Evolutionary conservation across 2,113 vertebrate genomes (phyloP), one percentile per base, ranked within the genome.

Genomic region (Pelusios castaneus): DNA sequence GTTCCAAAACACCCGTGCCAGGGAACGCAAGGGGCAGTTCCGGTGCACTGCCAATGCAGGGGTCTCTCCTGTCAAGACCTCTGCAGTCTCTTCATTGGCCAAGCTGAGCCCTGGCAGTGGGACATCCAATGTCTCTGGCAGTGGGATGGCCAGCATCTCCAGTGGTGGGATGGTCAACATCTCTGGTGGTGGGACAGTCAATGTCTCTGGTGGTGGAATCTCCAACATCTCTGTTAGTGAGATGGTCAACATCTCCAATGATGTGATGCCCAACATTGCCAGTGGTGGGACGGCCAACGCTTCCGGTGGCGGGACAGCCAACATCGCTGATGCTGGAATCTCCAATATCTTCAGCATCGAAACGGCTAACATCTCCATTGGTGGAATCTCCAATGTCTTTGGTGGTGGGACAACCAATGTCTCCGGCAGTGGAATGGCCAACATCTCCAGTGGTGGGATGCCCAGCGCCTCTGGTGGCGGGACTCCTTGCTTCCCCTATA

Each of bases 1-100:
- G 99, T 99, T 99, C 96, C 99, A 99, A 97, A 99, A 99, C 88
- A 99, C 99, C 97, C 98, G 99, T 83, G 99, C 99, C 17, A 98
- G 99, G 29, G 99, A 99, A 80, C 98, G 99, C 31, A 99, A 99
- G 95, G 99, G 99, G 14, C 99, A 99, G 87, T 99, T 99, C 70
- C 97, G 99, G 52, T 98, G 98, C 97, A 88, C 98, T 96, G 77
- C 97, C 14, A 91, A 89, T 4, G 95, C 98, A 92, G 76, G 98
- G 97, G 98, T 94, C 97, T 98, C 82, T 90, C 98, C 93, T 97
- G 98, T 55, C 75, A 97, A 97, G 82, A 80, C 93, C n/a, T 87
- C 73, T 95, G 97, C 97, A 82, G 92, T 79, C 19, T 91, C 95
- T 58, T 91, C 51, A 51, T 98, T 98, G 82, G 98, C 98, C 78